These are phyloP conservation scores for Apodemia zela DNA, from an alignment of 2,888 invertebrate genomes.

Conservation along the genomic window DNA sequence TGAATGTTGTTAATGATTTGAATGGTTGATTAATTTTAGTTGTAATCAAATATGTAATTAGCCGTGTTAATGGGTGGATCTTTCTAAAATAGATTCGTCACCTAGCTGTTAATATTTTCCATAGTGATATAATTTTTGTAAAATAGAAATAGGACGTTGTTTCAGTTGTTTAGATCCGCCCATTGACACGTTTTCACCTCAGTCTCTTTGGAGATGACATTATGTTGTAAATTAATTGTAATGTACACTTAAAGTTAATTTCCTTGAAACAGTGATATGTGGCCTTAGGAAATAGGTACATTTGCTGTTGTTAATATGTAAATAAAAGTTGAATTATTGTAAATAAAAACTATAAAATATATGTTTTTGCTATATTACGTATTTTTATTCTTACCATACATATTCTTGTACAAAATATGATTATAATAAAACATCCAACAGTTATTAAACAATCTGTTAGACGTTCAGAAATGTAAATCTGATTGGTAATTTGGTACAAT, in stretches of 20 bases:
- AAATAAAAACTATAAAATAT: constrained; percentile 78
- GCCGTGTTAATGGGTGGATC: constrained; percentile 42
- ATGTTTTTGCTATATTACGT: constrained; percentile 72
- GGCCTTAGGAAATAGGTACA: constrained; percentile 62
- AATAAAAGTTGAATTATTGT: constrained; percentile 80
- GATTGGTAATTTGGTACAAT: too few relatives aligned
- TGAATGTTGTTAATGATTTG: constrained; percentile 32
- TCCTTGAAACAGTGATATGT: constrained; percentile 64
- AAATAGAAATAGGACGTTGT: constrained; percentile 25
- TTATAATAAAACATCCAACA: too few relatives aligned
- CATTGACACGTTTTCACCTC: constrained; percentile 39
- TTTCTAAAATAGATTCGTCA: constrained; percentile 40
- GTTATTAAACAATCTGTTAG: too few relatives aligned
- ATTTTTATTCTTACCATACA: constrained; percentile 39
- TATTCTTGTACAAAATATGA: not conserved
- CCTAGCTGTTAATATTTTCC: constrained; percentile 39
- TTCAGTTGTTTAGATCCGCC: constrained; percentile 38
- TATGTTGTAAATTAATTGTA: constrained; percentile 45
- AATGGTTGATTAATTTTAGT: constrained; percentile 64
- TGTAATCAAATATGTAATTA: constrained; percentile 44
- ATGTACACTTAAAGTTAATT: constrained; percentile 36
- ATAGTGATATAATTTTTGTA: constrained; percentile 3
- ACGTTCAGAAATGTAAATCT: too few relatives aligned
- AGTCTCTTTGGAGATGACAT: constrained; percentile 26
- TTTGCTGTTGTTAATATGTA: constrained; percentile 78